Evolutionary conservation across 2,797 vertebrate genomes (phyloP).

Genomic region (Stomatorhinus walkeri): DNA sequence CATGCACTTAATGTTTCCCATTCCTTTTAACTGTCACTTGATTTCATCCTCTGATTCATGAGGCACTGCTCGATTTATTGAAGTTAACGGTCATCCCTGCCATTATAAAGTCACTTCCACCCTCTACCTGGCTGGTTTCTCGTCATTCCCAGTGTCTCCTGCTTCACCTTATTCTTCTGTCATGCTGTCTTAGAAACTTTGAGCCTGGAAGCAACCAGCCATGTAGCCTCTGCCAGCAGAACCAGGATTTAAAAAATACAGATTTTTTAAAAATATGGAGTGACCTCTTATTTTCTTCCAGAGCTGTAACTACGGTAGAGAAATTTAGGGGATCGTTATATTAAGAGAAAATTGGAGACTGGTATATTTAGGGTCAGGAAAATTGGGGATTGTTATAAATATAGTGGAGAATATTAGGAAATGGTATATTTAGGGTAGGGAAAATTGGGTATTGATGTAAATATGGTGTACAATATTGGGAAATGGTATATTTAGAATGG

Average conservation of each 20-base stretch:
- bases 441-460: neutral
- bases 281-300: neutral
- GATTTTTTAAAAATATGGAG: neutral
- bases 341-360: neutral
- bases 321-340: neutral
- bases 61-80: neutral
- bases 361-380: neutral
- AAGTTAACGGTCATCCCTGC: neutral
- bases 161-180: neutral
- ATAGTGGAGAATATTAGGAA: neutral
- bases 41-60: neutral
- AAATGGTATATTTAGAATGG: neutral
- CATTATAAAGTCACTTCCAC: neutral
- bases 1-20: neutral
- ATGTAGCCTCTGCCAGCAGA: neutral
- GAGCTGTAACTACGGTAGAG: neutral
- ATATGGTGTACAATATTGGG: neutral
- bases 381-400: neutral
- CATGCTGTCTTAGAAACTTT: neutral
- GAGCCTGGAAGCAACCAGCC: neutral
- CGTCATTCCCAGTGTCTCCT: neutral
- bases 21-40: neutral
- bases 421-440: neutral
- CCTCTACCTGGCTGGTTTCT: neutral
- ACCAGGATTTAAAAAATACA: neutral